Percentiles rank a stretch among this genome's conserved stretches.
These are phyloP conservation scores for Guaruba guarouba DNA, from an alignment of 2,113 vertebrate species.

Conservation along the genomic window DNA sequence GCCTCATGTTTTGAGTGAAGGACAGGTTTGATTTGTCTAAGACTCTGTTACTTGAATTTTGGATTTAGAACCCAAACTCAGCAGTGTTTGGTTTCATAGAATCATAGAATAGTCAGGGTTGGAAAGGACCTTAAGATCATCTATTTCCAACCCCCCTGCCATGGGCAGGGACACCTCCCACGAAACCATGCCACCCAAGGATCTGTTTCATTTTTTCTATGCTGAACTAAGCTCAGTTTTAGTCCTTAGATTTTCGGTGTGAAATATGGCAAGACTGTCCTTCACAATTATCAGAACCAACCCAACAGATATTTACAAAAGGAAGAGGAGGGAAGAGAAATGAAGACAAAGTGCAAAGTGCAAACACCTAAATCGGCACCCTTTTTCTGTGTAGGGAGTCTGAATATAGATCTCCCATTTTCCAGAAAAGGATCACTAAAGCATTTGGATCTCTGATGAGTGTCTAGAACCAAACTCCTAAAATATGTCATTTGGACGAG, in stretches of 20 bases:
- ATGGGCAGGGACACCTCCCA: too few species aligned
- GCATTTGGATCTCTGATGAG: not conserved
- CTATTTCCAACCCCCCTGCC: too few species aligned
- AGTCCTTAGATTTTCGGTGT: not conserved
- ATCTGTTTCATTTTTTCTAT: not conserved
- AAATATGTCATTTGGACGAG: rapidly evolving
- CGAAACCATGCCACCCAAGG: too few species aligned
- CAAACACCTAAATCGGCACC: not conserved
- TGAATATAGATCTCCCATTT: not conserved
- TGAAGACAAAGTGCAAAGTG: not conserved
- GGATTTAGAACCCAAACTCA: not conserved
- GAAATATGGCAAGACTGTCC: not conserved
- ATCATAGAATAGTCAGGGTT: too few species aligned
- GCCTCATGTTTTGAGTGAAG: not conserved
- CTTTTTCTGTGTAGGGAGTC: not conserved
- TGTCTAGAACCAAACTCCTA: not conserved
- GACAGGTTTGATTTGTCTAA: not conserved
- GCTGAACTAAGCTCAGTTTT: not conserved
- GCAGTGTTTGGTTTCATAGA: not conserved
- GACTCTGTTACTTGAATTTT: not conserved
- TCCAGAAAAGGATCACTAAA: not conserved
- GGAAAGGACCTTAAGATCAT: too few species aligned
- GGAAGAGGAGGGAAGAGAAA: not conserved
- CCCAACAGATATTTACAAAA: not conserved
- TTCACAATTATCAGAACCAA: not conserved